These are phyloP conservation scores for Rotaria macrura DNA, from an alignment of 2,888 invertebrate species.

Conservation along the genomic window DNA sequence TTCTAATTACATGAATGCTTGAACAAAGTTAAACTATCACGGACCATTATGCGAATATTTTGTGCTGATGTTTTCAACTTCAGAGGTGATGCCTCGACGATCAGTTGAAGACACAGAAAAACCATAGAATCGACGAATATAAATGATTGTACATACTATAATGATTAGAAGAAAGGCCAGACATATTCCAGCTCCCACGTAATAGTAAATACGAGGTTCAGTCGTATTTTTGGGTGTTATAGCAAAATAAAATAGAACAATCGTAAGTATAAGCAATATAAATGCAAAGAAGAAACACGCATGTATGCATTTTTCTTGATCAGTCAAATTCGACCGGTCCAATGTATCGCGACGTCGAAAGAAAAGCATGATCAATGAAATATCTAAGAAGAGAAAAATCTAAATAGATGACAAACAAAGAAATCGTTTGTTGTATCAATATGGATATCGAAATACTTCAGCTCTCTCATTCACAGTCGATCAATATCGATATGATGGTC, in stretches of 20 bases:
- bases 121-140: conserved; percentile 12
- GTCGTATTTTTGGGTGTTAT: background rate
- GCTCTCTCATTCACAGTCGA: background rate
- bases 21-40: background rate
- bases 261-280: background rate
- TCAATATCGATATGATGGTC: background rate
- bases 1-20: background rate
- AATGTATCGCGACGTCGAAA: background rate
- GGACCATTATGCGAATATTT: background rate
- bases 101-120: background rate
- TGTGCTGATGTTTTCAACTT: background rate
- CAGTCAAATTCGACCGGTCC: background rate
- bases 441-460: background rate
- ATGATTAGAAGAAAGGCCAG: background rate
- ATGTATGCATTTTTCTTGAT: conserved; percentile 5
- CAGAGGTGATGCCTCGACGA: background rate
- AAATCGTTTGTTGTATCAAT: too few relatives aligned
- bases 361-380: background rate
- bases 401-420: too few relatives aligned
- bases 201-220: background rate
- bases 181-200: background rate
- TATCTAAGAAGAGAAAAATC: background rate
- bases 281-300: background rate
- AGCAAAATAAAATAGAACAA: background rate
- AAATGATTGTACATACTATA: background rate